A percentile compares a stretch with the other conserved stretches of the same genome.
Conservation (phyloP, 2,888 invertebrate genomes). For the Zygogramma bicolorata region DNA sequence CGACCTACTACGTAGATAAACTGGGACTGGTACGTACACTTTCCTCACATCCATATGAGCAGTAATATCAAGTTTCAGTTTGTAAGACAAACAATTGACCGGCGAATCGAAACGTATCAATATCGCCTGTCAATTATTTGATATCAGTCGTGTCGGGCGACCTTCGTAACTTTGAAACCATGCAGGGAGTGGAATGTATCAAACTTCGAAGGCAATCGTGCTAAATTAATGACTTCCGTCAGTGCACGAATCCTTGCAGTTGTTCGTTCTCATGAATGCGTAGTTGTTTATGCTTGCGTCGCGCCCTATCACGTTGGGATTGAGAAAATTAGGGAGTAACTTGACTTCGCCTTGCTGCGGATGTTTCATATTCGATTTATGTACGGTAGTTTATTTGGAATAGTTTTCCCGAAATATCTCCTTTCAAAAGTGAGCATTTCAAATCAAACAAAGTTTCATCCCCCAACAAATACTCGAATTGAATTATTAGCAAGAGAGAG, state of each 20-base stretch:
- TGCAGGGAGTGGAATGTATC: neutral
- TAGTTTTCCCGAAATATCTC: too few species aligned
- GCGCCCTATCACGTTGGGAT: neutral
- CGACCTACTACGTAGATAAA: too few species aligned
- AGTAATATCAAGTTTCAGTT: neutral
- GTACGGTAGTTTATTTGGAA: too few species aligned
- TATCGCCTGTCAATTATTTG: too few species aligned
- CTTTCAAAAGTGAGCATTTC: too few species aligned
- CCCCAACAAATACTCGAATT: too few species aligned
- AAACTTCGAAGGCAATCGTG: neutral
- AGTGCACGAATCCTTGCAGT: neutral
- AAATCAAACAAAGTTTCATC: too few species aligned
- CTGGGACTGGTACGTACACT: too few species aligned
- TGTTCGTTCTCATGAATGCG: neutral
- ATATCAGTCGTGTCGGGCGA: neutral
- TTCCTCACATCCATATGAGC: too few species aligned
- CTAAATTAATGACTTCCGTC: neutral
- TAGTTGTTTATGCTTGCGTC: neutral
- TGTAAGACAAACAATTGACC: neutral
- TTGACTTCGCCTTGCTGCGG: neutral
- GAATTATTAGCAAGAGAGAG: too few species aligned
- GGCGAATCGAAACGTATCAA: neutral
- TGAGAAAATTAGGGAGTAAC: neutral
- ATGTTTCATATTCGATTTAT: neutral
- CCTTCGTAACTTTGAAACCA: neutral